Conservation (phyloP, 1,140 invertebrate species). For the Magallana angulata region DNA sequence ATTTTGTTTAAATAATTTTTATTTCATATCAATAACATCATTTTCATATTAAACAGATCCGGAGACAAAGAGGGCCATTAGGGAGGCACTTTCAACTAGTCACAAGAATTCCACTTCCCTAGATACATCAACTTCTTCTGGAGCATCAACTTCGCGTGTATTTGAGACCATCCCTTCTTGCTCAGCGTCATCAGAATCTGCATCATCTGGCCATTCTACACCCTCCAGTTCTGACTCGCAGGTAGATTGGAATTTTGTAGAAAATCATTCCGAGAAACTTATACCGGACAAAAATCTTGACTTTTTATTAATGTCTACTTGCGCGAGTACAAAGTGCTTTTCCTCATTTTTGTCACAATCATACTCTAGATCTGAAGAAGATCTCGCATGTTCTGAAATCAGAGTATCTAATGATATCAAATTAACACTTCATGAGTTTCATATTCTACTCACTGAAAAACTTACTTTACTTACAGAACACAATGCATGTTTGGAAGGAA, state of each 20-base stretch:
- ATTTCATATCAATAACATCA: neutral
- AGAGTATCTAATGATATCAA: no score
- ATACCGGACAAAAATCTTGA: neutral
- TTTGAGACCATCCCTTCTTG: neutral
- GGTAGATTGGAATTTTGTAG: neutral
- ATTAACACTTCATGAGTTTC: no score
- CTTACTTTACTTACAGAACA: no score
- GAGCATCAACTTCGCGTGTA: neutral
- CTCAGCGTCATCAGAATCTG: no score
- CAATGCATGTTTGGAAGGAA: no score
- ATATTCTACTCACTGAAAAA: no score
- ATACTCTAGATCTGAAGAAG: no score
- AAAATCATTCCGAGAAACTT: no score
- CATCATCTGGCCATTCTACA: neutral
- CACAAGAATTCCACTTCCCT: neutral
- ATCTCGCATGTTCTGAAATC: no score
- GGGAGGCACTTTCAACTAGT: neutral
- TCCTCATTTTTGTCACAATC: no score
- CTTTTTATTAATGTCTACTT: neutral
- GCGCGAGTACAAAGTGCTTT: neutral
- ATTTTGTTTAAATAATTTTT: neutral
- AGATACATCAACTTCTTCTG: neutral
- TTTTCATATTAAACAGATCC: neutral
- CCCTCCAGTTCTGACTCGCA: conserved; percentile 3
- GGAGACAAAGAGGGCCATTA: neutral